phyloP scores from a whole-genome alignment of 2,113 vertebrate genomes.

The Solea senegalensis region DNA sequence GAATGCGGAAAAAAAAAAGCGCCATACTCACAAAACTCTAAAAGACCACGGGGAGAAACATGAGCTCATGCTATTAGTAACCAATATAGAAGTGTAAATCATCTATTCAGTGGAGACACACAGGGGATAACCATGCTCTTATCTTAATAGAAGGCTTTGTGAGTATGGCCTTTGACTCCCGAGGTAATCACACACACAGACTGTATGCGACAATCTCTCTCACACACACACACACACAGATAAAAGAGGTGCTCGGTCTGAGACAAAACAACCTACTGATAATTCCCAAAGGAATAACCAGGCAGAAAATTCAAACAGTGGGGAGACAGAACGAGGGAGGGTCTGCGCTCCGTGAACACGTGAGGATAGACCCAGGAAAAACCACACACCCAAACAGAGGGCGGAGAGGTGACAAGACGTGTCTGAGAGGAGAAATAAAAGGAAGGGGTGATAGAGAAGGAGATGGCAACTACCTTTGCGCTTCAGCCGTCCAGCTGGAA shows the following conservation, averaged over 20 bases:
- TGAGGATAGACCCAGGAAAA: constrained; percentile 49
- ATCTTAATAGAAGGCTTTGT: constrained; percentile 64
- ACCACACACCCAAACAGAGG: constrained; percentile 66
- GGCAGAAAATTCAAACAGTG: constrained; percentile 44
- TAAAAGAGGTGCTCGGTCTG: constrained; percentile 41
- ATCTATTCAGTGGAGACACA: constrained; percentile 59
- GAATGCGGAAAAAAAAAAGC: constrained; percentile 30
- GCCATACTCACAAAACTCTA: constrained; percentile 60
- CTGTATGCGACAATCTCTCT: neutral
- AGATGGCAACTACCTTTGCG: constrained; percentile 82
- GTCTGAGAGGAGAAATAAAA: constrained; percentile 46
- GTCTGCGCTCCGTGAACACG: constrained; percentile 32
- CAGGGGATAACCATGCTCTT: constrained; percentile 57
- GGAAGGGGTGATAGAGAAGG: constrained; percentile 53
- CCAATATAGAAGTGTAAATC: constrained; percentile 51
- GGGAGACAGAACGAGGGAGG: constrained; percentile 32
- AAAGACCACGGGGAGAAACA: constrained; percentile 34
- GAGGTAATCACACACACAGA: constrained; percentile 2
- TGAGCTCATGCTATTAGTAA: constrained; percentile 72
- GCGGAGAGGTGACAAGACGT: constrained; percentile 42
- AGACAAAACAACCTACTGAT: constrained; percentile 53
- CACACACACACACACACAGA: neutral
- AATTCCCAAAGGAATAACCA: constrained; percentile 41
- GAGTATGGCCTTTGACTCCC: constrained; percentile 55
- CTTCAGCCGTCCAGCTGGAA: constrained; percentile 85